Evolutionary conservation across 2,797 vertebrate species (phyloP).

Genomic region (Pteropus rufus): DNA sequence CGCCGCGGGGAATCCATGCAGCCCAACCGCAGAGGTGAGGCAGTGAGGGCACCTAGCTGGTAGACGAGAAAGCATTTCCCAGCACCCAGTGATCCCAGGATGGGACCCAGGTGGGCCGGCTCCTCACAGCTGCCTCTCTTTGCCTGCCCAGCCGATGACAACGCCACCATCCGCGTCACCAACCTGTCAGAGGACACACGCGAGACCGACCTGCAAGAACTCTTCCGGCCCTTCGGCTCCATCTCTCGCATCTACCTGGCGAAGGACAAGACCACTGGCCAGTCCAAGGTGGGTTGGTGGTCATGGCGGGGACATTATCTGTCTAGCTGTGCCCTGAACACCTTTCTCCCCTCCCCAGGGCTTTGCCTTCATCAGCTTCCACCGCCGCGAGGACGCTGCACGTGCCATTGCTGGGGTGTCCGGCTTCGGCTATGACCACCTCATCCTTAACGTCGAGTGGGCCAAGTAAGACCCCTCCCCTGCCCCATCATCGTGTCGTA

Average conservation of each 20-base stretch:
- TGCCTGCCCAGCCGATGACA: constrained; percentile 88
- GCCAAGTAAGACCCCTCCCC: constrained; percentile 90
- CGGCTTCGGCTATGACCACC: constrained; percentile 96
- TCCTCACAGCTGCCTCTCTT: background rate
- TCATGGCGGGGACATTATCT: rapidly evolving
- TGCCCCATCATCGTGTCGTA: rapidly evolving
- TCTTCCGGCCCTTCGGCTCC: constrained; percentile 97
- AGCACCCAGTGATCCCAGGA: background rate
- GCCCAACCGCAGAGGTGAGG: constrained; percentile 93
- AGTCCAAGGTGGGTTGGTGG: constrained; percentile 90
- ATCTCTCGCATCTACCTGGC: constrained; percentile 98
- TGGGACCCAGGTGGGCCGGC: rapidly evolving
- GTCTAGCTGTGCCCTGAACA: rapidly evolving
- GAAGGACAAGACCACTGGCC: constrained; percentile 98
- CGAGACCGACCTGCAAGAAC: constrained; percentile 97
- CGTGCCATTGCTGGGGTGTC: constrained; percentile 95
- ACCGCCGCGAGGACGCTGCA: constrained; percentile 94
- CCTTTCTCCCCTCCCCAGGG: constrained; percentile 81
- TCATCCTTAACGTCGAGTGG: constrained; percentile 99
- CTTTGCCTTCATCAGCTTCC: constrained; percentile 98
- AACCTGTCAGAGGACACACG: constrained; percentile 98
- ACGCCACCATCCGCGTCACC: constrained; percentile 97
- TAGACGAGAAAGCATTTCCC: rapidly evolving
- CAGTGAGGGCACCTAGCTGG: background rate
- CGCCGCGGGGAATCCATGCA: constrained; percentile 97